Evolutionary conservation across 2,797 vertebrate genomes (phyloP).

Genomic region (Mus spretus): DNA sequence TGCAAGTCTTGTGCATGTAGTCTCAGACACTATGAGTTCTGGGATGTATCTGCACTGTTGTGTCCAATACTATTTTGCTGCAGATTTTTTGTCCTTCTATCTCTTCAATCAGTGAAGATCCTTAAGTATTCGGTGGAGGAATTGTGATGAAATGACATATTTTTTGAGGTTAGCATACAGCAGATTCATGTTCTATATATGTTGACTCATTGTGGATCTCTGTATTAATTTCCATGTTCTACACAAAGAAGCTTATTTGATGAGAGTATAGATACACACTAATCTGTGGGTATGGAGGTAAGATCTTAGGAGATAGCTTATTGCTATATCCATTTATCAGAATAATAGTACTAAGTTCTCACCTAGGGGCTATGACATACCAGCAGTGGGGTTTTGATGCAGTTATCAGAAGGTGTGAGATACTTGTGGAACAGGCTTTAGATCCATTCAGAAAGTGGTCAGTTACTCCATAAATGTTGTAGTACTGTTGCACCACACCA

Average conservation of each 20-base stretch:
- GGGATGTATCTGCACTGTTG: not conserved
- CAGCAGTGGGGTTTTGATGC: not conserved
- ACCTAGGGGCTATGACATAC: not conserved
- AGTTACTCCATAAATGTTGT: not conserved
- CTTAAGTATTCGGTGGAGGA: not conserved
- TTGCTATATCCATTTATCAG: not conserved
- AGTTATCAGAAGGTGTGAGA: not conserved
- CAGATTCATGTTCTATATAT: not conserved
- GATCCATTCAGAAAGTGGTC: not conserved
- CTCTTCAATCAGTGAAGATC: not conserved
- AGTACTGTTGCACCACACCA: not conserved
- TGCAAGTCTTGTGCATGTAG: not conserved
- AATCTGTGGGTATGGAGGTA: not conserved
- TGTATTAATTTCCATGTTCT: not conserved
- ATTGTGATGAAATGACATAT: not conserved
- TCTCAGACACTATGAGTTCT: not conserved
- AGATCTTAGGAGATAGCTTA: not conserved
- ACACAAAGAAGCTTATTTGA: not conserved
- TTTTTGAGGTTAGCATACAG: not conserved
- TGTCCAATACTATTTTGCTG: not conserved
- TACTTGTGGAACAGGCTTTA: not conserved
- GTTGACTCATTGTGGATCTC: not conserved
- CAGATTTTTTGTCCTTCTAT: not conserved
- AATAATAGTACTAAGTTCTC: not conserved
- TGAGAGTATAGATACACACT: not conserved